Evolutionary conservation across 2,888 invertebrate species (phyloP), one percentile per base, ranked within the genome.

Genomic region (Clusia tigrina): DNA sequence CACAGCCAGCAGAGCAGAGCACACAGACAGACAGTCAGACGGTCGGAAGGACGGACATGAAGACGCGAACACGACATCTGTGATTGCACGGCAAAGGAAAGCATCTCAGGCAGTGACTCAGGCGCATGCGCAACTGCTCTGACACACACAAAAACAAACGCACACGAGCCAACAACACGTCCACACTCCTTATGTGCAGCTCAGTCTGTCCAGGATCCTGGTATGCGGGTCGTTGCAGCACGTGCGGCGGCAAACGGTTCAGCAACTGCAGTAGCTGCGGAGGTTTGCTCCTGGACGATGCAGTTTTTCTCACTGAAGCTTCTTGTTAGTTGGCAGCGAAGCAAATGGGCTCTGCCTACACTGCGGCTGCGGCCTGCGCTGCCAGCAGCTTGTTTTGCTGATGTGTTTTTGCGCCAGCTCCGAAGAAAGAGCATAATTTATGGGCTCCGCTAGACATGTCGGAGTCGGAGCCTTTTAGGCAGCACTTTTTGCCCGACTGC

Each of bases 381-480:
- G 42, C 10, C n/a, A 42, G 9, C 42, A 42, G n/a, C 42, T n/a
- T 42, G 3, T 42, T 10, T 12, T 32, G 32, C 32, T 32, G 6
- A 32, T 32, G 32, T 9, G 32, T n/a, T n/a, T n/a, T n/a, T n/a
- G n/a, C n/a, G n/a, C n/a, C n/a, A n/a, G n/a, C n/a, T n/a, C 15
- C 42, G 15, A 48, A 15, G 5, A 48, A 42, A 48, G 66, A 64
- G 60, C 57, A 54, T 63, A 62, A 67, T 67, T 69, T 69, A 67
- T 69, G 61, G 62, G 66, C 63, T 62, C 48, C 59, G 63, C 65
- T 63, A 69, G 69, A 67, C 69, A 62, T 62, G 63, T 25, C 54
- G 69, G 67, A 67, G 69, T 67, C 67, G 18, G 5, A 3, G 2
- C 15, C 22, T 2, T 48, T 18, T n/a, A n/a, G n/a, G n/a, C n/a